Percentiles rank a stretch among this genome's conserved stretches.
Evolutionary conservation across 2,797 vertebrate species (phyloP).

Genomic region (Diceros bicornis): DNA sequence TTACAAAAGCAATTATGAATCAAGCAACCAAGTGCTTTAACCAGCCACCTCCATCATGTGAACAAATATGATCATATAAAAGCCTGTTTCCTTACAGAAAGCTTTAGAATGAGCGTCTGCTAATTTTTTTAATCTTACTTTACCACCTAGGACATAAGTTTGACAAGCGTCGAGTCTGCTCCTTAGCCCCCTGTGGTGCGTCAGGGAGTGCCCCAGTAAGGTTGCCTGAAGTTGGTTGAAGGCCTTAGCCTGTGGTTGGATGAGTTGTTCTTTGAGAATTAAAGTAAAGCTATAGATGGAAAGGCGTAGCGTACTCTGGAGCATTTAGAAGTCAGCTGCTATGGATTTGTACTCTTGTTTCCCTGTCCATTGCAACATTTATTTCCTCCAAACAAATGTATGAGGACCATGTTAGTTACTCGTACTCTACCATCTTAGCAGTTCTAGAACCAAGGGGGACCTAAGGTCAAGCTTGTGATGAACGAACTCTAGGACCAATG

Average conservation of each 20-base stretch:
- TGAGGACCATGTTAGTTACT: not conserved
- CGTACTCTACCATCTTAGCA: not conserved
- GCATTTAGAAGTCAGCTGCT: not conserved
- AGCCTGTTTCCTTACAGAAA: not conserved
- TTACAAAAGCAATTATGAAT: not conserved
- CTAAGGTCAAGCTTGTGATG: not conserved
- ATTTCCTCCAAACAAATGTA: not conserved
- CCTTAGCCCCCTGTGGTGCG: not conserved
- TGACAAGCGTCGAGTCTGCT: not conserved
- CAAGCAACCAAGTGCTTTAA: not conserved
- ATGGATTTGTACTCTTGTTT: not conserved
- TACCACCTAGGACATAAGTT: not conserved
- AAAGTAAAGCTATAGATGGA: not conserved
- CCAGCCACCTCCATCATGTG: not conserved
- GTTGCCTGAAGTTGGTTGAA: not conserved
- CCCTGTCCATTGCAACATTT: not conserved
- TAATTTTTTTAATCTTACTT: not conserved
- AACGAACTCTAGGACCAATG: not conserved
- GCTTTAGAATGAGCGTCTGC: not conserved
- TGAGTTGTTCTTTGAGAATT: not conserved
- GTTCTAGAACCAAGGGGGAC: not conserved
- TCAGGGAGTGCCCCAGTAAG: not conserved
- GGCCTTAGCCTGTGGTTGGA: not conserved
- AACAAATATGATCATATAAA: not conserved
- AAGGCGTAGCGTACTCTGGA: not conserved